These are phyloP conservation scores for Euleptes europaea DNA, from an alignment of 2,113 vertebrate genomes.

Conservation along the genomic window DNA sequence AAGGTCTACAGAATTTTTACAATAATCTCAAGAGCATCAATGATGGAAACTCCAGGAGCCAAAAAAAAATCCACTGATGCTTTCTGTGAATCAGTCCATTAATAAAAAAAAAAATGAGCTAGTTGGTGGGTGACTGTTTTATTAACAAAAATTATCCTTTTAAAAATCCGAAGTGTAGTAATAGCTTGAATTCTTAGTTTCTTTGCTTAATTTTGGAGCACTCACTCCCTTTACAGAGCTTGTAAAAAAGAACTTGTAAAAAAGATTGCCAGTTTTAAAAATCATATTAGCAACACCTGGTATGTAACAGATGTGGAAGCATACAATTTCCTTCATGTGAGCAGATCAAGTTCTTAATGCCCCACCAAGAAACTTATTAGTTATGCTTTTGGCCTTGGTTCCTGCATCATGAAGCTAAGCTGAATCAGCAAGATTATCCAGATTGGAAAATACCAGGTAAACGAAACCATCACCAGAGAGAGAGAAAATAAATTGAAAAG, in stretches of 20 bases:
- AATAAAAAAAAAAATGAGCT: not conserved
- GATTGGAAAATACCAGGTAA: constrained; percentile 11
- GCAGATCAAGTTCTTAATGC: constrained; percentile 7
- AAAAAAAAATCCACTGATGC: not conserved
- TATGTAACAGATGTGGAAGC: constrained; percentile 16
- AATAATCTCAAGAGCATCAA: not conserved
- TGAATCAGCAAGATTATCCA: constrained; percentile 8
- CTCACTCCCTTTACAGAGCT: not conserved
- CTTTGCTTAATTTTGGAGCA: not conserved
- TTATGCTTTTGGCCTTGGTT: constrained; percentile 9
- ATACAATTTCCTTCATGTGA: constrained; percentile 18
- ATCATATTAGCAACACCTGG: constrained; percentile 21
- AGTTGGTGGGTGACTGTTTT: not conserved
- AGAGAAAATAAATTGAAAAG: not conserved
- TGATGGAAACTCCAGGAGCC: not conserved
- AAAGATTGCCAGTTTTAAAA: not conserved
- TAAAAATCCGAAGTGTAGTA: not conserved
- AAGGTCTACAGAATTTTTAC: not conserved
- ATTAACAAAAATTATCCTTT: not conserved
- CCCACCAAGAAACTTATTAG: constrained; percentile 10
- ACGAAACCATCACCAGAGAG: not conserved
- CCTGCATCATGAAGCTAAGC: not conserved
- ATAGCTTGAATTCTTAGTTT: not conserved
- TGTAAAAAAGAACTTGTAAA: not conserved
- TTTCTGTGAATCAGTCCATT: not conserved